These are phyloP conservation scores for Rhinolophus sinicus DNA, from an alignment of 2,113 vertebrate species.

Conservation along the genomic window DNA sequence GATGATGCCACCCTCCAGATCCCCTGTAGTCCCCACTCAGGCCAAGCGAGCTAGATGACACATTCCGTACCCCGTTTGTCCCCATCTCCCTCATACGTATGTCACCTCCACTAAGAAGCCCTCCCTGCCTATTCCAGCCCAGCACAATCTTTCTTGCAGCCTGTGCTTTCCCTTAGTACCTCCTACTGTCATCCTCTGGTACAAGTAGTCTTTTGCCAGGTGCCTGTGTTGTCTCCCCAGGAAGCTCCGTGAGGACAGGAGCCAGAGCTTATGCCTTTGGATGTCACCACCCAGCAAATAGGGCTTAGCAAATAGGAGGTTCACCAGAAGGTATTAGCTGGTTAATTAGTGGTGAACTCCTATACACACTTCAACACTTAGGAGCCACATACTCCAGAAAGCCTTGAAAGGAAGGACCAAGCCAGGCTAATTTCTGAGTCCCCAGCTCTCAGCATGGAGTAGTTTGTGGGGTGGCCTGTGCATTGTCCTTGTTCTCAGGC, in stretches of 20 bases:
- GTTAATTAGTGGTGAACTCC: background rate
- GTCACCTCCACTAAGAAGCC: background rate
- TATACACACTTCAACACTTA: background rate
- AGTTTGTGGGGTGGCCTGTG: fast-evolving
- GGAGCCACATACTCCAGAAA: fast-evolving
- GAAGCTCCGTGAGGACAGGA: background rate
- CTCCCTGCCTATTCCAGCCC: background rate
- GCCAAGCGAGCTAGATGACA: background rate
- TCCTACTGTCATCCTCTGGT: fast-evolving
- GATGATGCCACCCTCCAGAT: fast-evolving
- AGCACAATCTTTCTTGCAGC: background rate
- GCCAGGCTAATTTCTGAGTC: background rate
- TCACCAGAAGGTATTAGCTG: fast-evolving
- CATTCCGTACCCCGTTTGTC: fast-evolving
- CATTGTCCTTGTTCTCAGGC: fast-evolving
- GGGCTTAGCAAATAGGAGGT: background rate
- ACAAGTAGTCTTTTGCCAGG: background rate
- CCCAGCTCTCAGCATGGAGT: background rate
- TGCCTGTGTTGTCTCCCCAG: background rate
- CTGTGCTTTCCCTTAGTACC: no score
- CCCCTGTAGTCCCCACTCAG: no score
- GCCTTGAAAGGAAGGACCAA: background rate
- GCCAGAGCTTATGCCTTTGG: background rate
- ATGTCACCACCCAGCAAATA: background rate
- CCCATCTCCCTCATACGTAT: no score